phyloP scores from a whole-genome alignment of 2,888 invertebrate genomes.

The Neoscelio sp. region DNA sequence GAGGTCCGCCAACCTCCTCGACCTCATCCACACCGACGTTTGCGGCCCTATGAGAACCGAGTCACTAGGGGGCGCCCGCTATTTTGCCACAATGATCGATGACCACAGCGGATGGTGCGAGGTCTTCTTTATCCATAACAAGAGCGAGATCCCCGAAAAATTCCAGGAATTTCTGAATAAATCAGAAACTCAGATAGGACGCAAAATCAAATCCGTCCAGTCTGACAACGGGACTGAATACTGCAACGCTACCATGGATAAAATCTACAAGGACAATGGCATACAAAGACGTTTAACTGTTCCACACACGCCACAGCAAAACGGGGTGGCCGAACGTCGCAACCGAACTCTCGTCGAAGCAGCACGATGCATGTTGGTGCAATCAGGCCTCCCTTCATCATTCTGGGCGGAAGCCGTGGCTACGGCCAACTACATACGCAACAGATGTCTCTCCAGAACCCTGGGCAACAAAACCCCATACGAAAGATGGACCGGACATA shows the following conservation, averaged over 20 bases:
- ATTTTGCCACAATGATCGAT: background rate
- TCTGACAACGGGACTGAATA: too few species aligned
- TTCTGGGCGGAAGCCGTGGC: constrained; percentile 71
- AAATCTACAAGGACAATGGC: too few species aligned
- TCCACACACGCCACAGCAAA: too few species aligned
- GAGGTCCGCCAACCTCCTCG: background rate
- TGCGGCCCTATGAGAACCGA: constrained; percentile 1
- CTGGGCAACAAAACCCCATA: constrained; percentile 61
- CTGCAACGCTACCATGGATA: too few species aligned
- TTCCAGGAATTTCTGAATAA: too few species aligned
- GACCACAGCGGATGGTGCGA: constrained; percentile 1
- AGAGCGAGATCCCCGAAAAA: too few species aligned
- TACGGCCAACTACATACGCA: constrained; percentile 71
- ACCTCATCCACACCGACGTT: constrained; percentile 5
- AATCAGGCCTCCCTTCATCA: background rate
- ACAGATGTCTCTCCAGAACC: constrained; percentile 67
- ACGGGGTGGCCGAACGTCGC: too few species aligned
- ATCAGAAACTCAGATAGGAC: background rate
- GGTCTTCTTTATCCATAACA: background rate
- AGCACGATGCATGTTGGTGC: background rate
- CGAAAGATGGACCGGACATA: too few species aligned
- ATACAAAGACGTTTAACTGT: too few species aligned
- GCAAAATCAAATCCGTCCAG: too few species aligned
- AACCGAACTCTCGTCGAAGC: too few species aligned
- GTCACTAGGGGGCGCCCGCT: background rate